Evolutionary conservation across 2,113 vertebrate species (phyloP).

Genomic region (Cyprinodon tularosa): DNA sequence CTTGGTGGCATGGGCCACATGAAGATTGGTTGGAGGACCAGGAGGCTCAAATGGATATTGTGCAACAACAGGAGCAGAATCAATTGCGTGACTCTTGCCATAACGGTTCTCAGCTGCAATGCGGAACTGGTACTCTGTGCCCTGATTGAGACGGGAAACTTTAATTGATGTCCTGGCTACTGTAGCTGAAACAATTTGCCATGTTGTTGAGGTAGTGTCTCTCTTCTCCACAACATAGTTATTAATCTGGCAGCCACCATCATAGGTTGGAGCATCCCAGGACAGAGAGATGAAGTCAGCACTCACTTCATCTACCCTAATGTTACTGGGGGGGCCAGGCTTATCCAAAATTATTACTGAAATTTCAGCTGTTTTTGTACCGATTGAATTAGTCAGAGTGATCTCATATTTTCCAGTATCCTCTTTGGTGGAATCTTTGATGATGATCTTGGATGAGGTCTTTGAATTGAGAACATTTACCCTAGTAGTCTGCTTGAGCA

Average conservation of each 20-base stretch:
- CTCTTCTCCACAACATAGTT: constrained; percentile 98
- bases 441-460: constrained; percentile 85
- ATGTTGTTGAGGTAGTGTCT: constrained; percentile 93
- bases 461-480: constrained; percentile 92
- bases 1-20: constrained; percentile 88
- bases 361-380: constrained; percentile 84
- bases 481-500: constrained; percentile 92
- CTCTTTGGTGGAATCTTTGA: constrained; percentile 93
- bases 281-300: constrained; percentile 90
- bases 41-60: constrained; percentile 95
- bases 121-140: constrained; percentile 97
- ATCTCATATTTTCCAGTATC: constrained; percentile 95
- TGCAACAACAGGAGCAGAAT: constrained; percentile 87
- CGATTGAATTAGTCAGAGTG: constrained; percentile 86
- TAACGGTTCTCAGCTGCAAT: constrained; percentile 97
- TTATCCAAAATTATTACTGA: constrained; percentile 91
- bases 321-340: constrained; percentile 90
- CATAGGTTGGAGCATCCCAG: constrained; percentile 93
- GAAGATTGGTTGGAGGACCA: constrained; percentile 87
- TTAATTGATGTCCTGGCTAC: constrained; percentile 97
- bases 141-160: constrained; percentile 86
- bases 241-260: constrained; percentile 97
- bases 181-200: constrained; percentile 94
- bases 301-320: constrained; percentile 92
- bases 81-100: constrained; percentile 88